Evolutionary conservation across 2,113 vertebrate genomes (phyloP).

Genomic region (Xiphophorus hellerii): DNA sequence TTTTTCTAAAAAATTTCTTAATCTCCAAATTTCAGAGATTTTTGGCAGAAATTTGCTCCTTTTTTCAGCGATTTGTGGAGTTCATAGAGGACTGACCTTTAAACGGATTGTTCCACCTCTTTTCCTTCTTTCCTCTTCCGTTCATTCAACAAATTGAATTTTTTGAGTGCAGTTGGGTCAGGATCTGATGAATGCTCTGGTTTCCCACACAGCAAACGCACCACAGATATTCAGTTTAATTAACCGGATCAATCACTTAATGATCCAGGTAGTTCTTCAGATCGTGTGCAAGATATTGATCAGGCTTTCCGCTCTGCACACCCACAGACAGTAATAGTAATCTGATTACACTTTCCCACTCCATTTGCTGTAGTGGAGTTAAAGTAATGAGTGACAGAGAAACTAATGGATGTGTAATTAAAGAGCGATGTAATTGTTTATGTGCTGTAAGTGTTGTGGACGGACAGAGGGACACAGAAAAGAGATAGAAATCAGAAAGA

Average conservation of each 20-base stretch:
- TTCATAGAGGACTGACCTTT: no score
- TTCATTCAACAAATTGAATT: not conserved
- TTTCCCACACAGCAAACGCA: not conserved
- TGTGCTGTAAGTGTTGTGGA: slow-evolving; percentile 40
- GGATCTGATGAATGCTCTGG: not conserved
- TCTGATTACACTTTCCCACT: slow-evolving; percentile 48
- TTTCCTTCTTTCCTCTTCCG: no score
- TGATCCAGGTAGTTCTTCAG: not conserved
- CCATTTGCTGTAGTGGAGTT: slow-evolving; percentile 35
- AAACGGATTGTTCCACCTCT: no score
- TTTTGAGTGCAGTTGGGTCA: no score
- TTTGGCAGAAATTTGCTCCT: no score
- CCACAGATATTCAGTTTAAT: not conserved
- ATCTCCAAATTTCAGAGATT: no score
- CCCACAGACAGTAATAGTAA: slow-evolving; percentile 39
- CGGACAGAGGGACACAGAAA: slow-evolving; percentile 5
- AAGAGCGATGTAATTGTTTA: slow-evolving; percentile 68
- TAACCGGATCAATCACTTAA: not conserved
- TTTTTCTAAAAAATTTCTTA: no score
- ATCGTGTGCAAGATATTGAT: not conserved
- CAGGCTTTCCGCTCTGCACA: not conserved
- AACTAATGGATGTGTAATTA: slow-evolving; percentile 62
- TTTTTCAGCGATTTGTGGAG: no score
- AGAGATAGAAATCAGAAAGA: slow-evolving; percentile 18
- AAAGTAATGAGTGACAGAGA: slow-evolving; percentile 40